Evolutionary conservation across 2,888 invertebrate genomes (phyloP), one percentile per base, ranked within the genome.

Genomic region (Drepanosiphum platanoidis): DNA sequence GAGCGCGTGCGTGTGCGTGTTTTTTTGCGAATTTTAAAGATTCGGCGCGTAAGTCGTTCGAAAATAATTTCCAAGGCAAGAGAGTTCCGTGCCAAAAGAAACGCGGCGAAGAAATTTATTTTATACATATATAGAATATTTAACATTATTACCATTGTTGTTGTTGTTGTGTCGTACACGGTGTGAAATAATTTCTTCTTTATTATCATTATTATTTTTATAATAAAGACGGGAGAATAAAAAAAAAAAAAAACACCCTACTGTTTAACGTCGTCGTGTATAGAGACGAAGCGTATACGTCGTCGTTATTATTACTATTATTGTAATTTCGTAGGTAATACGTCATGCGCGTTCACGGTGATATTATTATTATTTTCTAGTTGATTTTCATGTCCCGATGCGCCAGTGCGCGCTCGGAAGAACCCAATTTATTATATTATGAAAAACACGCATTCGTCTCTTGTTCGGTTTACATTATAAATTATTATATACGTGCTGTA

Each of bases 401-500:
- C 5, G 3, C 18, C 46, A 46, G 46, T 52, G 18, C 52, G 1
- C 52, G 7, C 22, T 71, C 71, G 27, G 27, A 39, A 39, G 27
- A n/a, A n/a, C n/a, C n/a, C 39, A 39, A 71, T 71, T 71, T 71
- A 71, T 71, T 71, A 71, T 27, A n/a, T n/a, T n/a, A 71, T 27
- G 39, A 71, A 39, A 39, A 39, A 71, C 71, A 71, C 71, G 71
- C 39, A 39, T 71, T n/a, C n/a, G n/a, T n/a, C n/a, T n/a, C n/a
- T n/a, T 71, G 27, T 71, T 27, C 15, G 39, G 39, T 39, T 71
- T 52, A 52, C 52, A 52, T 4, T 22, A 22, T 71, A 39, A 15
- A 70, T 70, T 32, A 36, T 39, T 27, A 39, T 71, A n/a, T 39
- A 27, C 71, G 27, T 39, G 39, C n/a, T n/a, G n/a, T n/a, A n/a